Evolutionary conservation across 2,888 invertebrate species (phyloP).

Genomic region (Ormyrus labotus): DNA sequence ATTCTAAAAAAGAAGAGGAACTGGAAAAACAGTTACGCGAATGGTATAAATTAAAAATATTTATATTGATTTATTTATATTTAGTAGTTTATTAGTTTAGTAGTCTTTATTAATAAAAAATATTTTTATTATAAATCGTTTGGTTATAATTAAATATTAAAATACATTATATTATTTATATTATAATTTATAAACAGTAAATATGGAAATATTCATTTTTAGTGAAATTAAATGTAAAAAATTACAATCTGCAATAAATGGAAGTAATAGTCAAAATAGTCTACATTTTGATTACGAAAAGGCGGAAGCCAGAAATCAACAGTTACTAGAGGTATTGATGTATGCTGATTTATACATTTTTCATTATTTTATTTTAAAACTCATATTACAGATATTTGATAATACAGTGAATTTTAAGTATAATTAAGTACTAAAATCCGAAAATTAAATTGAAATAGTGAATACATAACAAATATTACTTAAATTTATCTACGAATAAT

Average conservation of each 20-base stretch:
- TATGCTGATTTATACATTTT: not conserved
- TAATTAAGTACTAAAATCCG: too few species aligned
- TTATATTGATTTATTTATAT: not conserved
- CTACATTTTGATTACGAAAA: conserved; percentile 61
- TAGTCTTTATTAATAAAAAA: conserved; percentile 1
- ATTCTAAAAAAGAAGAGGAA: conserved; percentile 58
- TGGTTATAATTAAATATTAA: not conserved
- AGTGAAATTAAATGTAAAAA: conserved; percentile 14
- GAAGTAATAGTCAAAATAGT: not conserved
- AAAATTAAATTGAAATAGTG: too few species aligned
- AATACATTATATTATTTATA: not conserved
- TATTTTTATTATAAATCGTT: conserved; percentile 16
- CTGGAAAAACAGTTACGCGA: conserved; percentile 60
- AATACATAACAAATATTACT: too few species aligned
- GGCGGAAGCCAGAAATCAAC: conserved; percentile 65
- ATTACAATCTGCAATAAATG: conserved; percentile 12
- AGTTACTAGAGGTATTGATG: conserved; percentile 67
- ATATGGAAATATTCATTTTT: not conserved
- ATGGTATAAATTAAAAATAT: conserved; percentile 59
- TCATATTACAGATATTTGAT: too few species aligned
- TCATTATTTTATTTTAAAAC: too few species aligned
- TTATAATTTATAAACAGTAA: too few species aligned
- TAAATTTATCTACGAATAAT: too few species aligned
- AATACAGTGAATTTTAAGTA: too few species aligned
- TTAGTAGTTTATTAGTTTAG: too few species aligned